Conservation (phyloP, 2,888 invertebrate genomes). For the Cacoxenus indagator region DNA sequence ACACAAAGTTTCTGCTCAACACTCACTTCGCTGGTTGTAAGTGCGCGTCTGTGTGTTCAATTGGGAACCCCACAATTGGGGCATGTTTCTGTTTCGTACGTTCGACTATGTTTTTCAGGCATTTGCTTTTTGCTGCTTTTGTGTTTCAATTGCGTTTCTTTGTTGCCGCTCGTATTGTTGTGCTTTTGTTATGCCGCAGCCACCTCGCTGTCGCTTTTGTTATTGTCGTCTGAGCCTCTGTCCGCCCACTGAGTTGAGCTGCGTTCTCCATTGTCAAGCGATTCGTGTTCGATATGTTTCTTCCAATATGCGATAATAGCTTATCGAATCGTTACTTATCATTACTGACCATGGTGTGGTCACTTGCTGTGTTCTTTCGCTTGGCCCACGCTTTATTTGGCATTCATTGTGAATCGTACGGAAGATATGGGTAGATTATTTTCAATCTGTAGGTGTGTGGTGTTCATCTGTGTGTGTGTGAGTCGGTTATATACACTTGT, state of each 20-base stretch:
- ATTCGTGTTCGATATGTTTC: slow-evolving; percentile 31
- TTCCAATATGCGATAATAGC: slow-evolving; percentile 56
- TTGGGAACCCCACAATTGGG: not conserved
- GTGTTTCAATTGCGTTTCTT: slow-evolving; percentile 11
- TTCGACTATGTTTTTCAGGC: not conserved
- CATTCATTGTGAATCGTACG: not conserved
- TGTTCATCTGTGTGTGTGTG: slow-evolving; percentile 13
- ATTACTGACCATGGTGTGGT: slow-evolving; percentile 54
- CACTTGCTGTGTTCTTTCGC: slow-evolving; percentile 32
- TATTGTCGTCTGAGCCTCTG: not conserved
- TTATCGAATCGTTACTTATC: slow-evolving; percentile 62
- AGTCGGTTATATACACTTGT: slow-evolving; percentile 1
- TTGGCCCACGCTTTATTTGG: not conserved
- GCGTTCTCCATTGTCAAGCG: slow-evolving; percentile 35
- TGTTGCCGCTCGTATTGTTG: slow-evolving; percentile 3
- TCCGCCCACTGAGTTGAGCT: slow-evolving; percentile 26
- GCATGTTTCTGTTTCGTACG: not conserved
- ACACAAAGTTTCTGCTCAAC: not conserved
- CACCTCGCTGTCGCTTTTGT: not conserved
- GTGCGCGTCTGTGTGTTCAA: not conserved
- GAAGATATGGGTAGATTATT: not conserved
- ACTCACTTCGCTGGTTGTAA: not conserved
- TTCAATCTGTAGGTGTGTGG: not conserved
- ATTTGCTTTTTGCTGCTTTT: not conserved
- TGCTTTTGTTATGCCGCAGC: slow-evolving; percentile 5